These are phyloP conservation scores for Colinus virginianus DNA, from an alignment of 2,113 vertebrate genomes.

Conservation along the genomic window DNA sequence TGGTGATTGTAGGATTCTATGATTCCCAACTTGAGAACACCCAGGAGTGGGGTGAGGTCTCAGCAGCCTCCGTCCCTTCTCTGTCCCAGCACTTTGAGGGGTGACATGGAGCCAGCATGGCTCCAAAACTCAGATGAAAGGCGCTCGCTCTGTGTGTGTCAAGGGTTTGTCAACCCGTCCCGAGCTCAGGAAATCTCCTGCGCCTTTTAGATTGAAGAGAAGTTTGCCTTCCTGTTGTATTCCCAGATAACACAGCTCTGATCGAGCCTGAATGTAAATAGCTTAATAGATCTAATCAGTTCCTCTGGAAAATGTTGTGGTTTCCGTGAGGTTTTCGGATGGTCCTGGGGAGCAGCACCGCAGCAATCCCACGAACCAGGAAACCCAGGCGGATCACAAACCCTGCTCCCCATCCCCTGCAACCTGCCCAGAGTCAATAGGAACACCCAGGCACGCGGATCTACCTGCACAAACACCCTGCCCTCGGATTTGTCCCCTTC, in stretches of 20 bases:
- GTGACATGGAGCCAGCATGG: not conserved
- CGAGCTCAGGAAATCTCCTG: slow-evolving; percentile 60
- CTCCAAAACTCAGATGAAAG: slow-evolving; percentile 30
- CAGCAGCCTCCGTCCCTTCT: not conserved
- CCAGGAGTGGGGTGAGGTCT: not conserved
- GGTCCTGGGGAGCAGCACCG: not conserved
- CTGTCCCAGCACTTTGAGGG: not conserved
- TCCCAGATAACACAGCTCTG: slow-evolving; percentile 54
- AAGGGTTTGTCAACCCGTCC: slow-evolving; percentile 59
- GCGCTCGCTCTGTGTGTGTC: not conserved
- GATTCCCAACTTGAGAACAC: not conserved
- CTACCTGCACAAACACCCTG: not conserved
- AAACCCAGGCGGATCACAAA: slow-evolving; percentile 14
- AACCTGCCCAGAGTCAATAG: slow-evolving; percentile 56
- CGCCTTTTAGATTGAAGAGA: slow-evolving; percentile 64
- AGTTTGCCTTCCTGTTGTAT: slow-evolving; percentile 70
- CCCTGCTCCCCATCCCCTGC: not conserved
- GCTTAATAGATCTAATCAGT: slow-evolving; percentile 64
- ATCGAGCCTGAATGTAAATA: slow-evolving; percentile 63
- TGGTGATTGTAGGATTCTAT: too few species aligned
- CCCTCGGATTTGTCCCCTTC: not conserved
- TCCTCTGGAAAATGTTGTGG: slow-evolving; percentile 75
- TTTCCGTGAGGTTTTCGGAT: slow-evolving; percentile 59
- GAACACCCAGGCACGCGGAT: slow-evolving; percentile 48
- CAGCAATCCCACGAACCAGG: not conserved